Percentiles rank a stretch among this genome's conserved stretches.
Conservation (phyloP, 1,140 invertebrate species). For the Drosophila tropicalis region DNA sequence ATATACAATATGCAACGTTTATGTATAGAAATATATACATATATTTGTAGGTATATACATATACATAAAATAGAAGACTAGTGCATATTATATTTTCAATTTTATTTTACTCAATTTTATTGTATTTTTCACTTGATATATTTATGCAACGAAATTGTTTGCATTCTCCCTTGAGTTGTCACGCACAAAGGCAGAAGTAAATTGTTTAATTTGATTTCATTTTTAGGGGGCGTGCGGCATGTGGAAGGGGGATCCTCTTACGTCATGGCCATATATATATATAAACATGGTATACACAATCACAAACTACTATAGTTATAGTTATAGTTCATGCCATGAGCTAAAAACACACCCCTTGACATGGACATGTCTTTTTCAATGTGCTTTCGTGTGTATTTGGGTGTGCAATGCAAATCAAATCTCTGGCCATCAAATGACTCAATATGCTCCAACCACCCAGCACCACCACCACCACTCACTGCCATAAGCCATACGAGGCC, state of each 20-base stretch:
- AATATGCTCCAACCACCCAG: slow-evolving; percentile 34
- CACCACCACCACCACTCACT: slow-evolving; percentile 5
- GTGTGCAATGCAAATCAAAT: slow-evolving; percentile 60
- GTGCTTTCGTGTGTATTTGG: slow-evolving; percentile 7
- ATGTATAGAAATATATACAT: slow-evolving; percentile 25
- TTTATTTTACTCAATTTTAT: slow-evolving; percentile 74
- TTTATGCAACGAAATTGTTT: slow-evolving; percentile 75
- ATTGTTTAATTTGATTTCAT: slow-evolving; percentile 81
- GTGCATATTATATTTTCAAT: slow-evolving; percentile 60
- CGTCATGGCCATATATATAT: slow-evolving; percentile 44
- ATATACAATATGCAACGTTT: slow-evolving; percentile 31
- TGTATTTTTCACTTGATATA: slow-evolving; percentile 76
- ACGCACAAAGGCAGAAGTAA: slow-evolving; percentile 78
- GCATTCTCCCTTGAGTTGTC: slow-evolving; percentile 80
- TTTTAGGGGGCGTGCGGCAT: slow-evolving; percentile 1
- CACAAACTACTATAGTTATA: not conserved
- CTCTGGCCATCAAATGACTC: slow-evolving; percentile 70
- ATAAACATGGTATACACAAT: not conserved
- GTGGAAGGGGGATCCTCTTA: slow-evolving; percentile 40
- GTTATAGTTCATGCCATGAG: slow-evolving; percentile 33
- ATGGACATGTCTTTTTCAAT: slow-evolving; percentile 31
- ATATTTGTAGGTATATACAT: not conserved
- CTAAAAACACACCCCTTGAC: slow-evolving; percentile 12
- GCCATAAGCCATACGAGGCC: slow-evolving; percentile 9
- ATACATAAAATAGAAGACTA: not conserved